phyloP scores from a whole-genome alignment of 2,888 invertebrate genomes.

The Protophormia terraenovae region DNA sequence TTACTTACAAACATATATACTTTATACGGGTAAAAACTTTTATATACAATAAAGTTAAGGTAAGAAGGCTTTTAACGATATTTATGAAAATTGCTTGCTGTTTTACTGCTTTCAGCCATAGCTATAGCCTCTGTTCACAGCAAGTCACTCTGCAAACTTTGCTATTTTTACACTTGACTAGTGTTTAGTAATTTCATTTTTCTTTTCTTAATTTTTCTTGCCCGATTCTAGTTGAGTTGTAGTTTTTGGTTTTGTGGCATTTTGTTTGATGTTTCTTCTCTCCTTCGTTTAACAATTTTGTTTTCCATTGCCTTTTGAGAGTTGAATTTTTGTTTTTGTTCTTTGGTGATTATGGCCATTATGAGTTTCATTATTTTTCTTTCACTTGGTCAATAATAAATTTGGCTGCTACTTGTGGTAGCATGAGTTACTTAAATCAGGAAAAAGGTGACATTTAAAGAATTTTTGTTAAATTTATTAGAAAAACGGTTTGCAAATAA shows the following conservation, averaged over 20 bases:
- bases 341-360: too few species aligned
- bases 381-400: too few species aligned
- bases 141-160: conserved; percentile 25
- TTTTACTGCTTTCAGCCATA: not conserved
- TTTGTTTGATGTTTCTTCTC: not conserved
- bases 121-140: not conserved
- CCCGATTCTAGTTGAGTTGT: not conserved
- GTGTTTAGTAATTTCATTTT: not conserved
- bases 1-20: not conserved
- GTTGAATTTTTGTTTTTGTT: too few species aligned
- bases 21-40: not conserved
- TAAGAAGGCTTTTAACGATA: not conserved
- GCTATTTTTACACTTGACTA: conserved; percentile 47
- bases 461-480: too few species aligned
- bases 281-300: too few species aligned
- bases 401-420: too few species aligned
- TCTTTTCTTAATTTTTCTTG: not conserved
- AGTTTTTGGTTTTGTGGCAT: not conserved
- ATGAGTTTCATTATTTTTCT: too few species aligned
- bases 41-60: too few species aligned
- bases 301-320: too few species aligned
- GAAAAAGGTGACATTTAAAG: too few species aligned
- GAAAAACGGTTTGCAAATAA: too few species aligned
- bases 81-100: not conserved
- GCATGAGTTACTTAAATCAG: too few species aligned